A percentile compares a stretch with the other conserved stretches of the same genome.
Evolutionary conservation across 2,888 invertebrate genomes (phyloP).

Genomic region (Sialis lutaria): DNA sequence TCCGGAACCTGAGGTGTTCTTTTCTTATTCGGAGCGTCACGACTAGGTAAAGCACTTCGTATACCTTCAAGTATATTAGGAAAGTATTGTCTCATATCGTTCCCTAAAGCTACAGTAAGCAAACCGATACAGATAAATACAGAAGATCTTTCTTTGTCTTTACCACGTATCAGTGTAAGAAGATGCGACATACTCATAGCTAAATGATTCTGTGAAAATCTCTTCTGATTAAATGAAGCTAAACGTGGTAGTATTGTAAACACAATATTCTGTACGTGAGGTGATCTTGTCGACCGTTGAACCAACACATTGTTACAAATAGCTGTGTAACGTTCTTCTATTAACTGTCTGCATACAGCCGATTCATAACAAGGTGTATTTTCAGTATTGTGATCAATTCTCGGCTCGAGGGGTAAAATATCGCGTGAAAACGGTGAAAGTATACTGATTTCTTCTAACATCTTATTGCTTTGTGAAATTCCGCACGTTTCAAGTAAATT

Average conservation of each 20-base stretch:
- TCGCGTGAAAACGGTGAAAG: conserved; percentile 24
- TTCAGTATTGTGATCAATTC: conserved; percentile 24
- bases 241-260: conserved; percentile 76
- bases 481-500: conserved; percentile 37
- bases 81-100: conserved; percentile 62
- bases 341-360: conserved; percentile 64
- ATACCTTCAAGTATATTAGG: conserved; percentile 75
- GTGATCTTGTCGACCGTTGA: conserved; percentile 55
- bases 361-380: conserved; percentile 62
- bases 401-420: conserved; percentile 24
- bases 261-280: conserved; percentile 73
- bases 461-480: conserved; percentile 14
- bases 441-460: conserved; percentile 6
- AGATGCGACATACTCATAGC: conserved; percentile 61
- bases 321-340: conserved; percentile 66
- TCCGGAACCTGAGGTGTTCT: conserved; percentile 43
- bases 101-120: conserved; percentile 64
- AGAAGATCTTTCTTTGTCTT: conserved; percentile 70
- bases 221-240: conserved; percentile 78
- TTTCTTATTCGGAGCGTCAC: conserved; percentile 62
- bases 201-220: conserved; percentile 61
- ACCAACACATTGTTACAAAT: conserved; percentile 65
- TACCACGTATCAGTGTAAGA: conserved; percentile 46
- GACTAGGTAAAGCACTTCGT: conserved; percentile 50
- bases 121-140: conserved; percentile 85